Evolutionary conservation across 2,888 invertebrate species (phyloP), one percentile per base, ranked within the genome.

Genomic region (Schrankia costaestrigalis): DNA sequence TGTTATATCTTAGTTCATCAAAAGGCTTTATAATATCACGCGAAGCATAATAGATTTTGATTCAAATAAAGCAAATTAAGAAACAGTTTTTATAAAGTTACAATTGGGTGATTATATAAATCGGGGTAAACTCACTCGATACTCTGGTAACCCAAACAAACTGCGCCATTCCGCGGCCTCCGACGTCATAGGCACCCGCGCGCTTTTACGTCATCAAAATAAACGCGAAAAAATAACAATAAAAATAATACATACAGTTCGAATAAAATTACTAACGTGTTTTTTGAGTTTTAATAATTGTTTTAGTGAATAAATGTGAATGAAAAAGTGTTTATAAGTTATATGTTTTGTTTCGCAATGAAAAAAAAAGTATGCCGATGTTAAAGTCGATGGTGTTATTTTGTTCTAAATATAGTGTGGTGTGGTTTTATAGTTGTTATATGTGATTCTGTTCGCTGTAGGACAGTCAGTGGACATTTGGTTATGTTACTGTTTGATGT

Each of bases 101-200:
- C n/a, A n/a, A n/a, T n/a, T n/a, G n/a, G n/a, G n/a, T n/a, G n/a
- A n/a, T n/a, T n/a, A 26, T 3, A 17, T 2, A n/a, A n/a, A 14
- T 8, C 4, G 5, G 25, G 25, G 45, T 39, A 41, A 39, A 33
- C 26, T 31, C 1, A 15, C 21, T 28, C 27, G 2, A 1, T n/a
- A 10, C 11, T 9, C 31, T 67, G 64, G 75, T 71, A 79, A 62
- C 75, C 59, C 65, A 31, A 24, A 6, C 35, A 15, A 63, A 71
- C 73, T 81, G 77, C 80, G 80, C 79, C 80, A 80, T 75, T 78
- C 69, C 68, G 70, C 73, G 68, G 47, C 56, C 52, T 45, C 40
- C 54, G 56, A 65, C 68, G 68, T 66, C 58, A 58, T 50, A 49
- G 57, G 18, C 32, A 47, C 41, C 9, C 41, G 58, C 26, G 47